phyloP scores from a whole-genome alignment of 2,888 invertebrate species.

The Eutolmus rufibarbis region DNA sequence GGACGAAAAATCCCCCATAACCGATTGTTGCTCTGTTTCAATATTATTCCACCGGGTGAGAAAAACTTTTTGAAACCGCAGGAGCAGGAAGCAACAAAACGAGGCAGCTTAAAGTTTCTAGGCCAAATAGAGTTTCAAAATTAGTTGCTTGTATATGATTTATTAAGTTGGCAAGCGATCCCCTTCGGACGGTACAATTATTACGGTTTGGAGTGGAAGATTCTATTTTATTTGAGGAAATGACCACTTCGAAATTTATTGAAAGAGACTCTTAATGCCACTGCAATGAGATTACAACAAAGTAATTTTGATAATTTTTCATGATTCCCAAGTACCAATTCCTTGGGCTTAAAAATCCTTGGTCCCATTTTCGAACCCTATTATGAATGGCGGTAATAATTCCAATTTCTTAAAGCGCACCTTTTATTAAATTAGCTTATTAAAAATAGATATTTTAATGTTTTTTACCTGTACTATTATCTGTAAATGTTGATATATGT shows the following conservation, averaged over 20 bases:
- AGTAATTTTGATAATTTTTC: no score
- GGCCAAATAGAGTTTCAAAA: neutral
- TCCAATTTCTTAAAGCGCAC: no score
- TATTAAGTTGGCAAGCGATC: neutral
- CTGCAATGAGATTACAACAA: no score
- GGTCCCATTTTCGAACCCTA: no score
- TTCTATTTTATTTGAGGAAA: neutral
- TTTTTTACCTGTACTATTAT: no score
- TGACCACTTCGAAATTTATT: neutral
- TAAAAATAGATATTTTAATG: no score
- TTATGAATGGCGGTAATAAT: no score
- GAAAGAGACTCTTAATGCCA: neutral
- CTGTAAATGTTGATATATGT: no score
- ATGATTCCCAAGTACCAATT: no score
- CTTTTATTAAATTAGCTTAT: no score
- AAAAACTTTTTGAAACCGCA: neutral
- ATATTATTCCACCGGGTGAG: neutral
- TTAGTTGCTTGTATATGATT: neutral
- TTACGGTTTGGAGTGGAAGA: neutral
- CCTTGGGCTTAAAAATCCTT: no score
- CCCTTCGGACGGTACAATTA: neutral
- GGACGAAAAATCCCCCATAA: neutral
- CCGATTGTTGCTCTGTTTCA: constrained; percentile 22
- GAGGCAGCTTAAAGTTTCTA: constrained; percentile 13
- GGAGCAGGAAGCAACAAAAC: neutral